Evolutionary conservation across 2,888 invertebrate genomes (phyloP).

Genomic region (Troglohyphantes excavatus): DNA sequence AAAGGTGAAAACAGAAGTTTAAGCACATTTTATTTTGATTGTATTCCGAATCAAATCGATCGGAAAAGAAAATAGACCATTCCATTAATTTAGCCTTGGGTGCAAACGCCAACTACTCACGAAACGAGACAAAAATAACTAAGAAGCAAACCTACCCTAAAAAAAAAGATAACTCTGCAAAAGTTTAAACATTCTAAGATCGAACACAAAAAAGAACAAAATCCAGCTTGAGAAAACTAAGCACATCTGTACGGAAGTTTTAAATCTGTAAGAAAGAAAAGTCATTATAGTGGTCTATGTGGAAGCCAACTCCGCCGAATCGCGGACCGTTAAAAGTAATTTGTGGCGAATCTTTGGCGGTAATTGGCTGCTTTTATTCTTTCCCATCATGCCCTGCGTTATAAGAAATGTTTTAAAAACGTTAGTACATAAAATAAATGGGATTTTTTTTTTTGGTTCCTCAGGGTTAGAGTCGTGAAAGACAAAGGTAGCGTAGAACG

Average conservation of each 20-base stretch:
- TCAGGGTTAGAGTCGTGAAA: no score
- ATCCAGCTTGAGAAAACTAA: conserved; percentile 21
- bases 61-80: conserved; percentile 24
- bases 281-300: conserved; percentile 37
- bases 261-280: conserved; percentile 53
- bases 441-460: background rate
- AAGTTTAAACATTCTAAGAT: background rate
- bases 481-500: no score
- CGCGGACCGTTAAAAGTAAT: conserved; percentile 62
- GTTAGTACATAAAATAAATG: conserved; percentile 25
- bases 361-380: conserved; percentile 50
- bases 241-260: conserved; percentile 59
- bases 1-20: no score
- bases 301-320: conserved; percentile 14
- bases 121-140: background rate
- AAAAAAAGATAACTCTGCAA: background rate
- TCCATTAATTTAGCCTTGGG: conserved; percentile 37
- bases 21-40: conserved; percentile 42
- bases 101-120: background rate
- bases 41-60: conserved; percentile 24
- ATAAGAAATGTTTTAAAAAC: conserved; percentile 50
- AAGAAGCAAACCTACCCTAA: conserved; percentile 29
- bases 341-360: conserved; percentile 56
- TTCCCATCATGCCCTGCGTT: background rate
- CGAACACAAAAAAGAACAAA: background rate